Base-by-base conservation (phyloP, 2,113 vertebrate genomes). In the Scomber japonicus region DNA sequence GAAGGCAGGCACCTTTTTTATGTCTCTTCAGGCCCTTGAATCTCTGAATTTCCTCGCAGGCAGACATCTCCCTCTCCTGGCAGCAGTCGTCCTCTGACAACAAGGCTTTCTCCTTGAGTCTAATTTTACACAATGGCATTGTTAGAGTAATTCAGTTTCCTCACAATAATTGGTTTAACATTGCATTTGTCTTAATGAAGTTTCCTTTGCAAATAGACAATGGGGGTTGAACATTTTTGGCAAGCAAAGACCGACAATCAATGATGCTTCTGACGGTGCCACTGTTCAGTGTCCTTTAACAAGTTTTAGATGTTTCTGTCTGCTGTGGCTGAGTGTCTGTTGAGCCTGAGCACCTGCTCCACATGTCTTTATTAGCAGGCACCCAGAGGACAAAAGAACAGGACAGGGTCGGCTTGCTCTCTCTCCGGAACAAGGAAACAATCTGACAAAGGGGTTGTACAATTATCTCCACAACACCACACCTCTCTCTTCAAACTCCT, bases 41-140 rank as follows among this genome's bases (percentile, higher is more conserved):
- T 49, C 35, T 3, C 14, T 3, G 0, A 44, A 54, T 57, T 14
- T 62, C 45, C 49, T 21, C 12, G 5, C 53, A 73, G 80, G 76
- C 54, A 68, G 66, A 87, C 80, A 88, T 5, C 85, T 1, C 91
- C 90, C 84, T 81, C 89, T 91, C 49, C 89, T 91, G 90, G 85
- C 72, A 35, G 75, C 57, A 75, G 48, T 3, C 55, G 30, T 55
- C 51, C 31, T 48, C 14, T 1, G 16, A 10, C 64, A 17, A 40
- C 35, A 40, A 40, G 8, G 56, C 21, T 64, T 62, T n/a, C 19
- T 67, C 3, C 14, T 30, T 24, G 11, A 49, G 15, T 40, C 55
- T 66, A 10, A 56, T 31, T 31, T 24, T 0, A 13, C 16, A 50
- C 51, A 46, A 17, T 54, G 35, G 49, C 27, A 55, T 78, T 14